phyloP scores from a whole-genome alignment of 2,888 invertebrate genomes.

The Hanleya hanleyi region DNA sequence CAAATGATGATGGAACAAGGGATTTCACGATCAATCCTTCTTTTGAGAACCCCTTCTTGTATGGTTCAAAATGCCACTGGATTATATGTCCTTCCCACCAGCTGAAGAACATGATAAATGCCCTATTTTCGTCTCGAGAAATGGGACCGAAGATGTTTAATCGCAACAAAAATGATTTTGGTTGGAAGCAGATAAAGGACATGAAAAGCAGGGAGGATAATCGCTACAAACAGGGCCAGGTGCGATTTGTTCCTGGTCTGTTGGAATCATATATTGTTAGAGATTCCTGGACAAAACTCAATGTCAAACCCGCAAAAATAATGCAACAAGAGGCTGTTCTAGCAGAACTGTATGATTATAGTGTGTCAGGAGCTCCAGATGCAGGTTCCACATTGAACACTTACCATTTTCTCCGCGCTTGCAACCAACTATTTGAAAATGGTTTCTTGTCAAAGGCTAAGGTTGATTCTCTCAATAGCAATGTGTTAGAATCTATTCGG shows the following conservation, averaged over 20 bases:
- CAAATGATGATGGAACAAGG: neutral
- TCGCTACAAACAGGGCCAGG: neutral
- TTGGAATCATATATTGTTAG: neutral
- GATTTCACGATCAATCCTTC: neutral
- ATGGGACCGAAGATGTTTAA: neutral
- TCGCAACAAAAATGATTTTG: neutral
- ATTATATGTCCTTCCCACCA: neutral
- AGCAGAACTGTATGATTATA: neutral
- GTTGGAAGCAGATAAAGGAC: neutral
- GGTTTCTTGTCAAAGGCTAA: neutral
- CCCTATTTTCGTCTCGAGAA: neutral
- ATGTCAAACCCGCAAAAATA: neutral
- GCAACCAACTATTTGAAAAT: neutral
- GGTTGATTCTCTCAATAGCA: neutral
- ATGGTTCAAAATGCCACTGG: neutral
- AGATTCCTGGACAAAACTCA: neutral
- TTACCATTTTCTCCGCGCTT: neutral
- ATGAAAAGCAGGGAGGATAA: neutral
- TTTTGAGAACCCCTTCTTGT: neutral
- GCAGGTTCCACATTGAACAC: neutral
- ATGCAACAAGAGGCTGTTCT: constrained; percentile 5
- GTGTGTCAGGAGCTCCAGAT: neutral
- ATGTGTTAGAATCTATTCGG: neutral
- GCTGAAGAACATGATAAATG: neutral
- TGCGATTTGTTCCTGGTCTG: neutral